Percentiles rank a stretch among this genome's conserved stretches.
Conservation (phyloP, 2,888 invertebrate species). For the Platypus cylindrus region DNA sequence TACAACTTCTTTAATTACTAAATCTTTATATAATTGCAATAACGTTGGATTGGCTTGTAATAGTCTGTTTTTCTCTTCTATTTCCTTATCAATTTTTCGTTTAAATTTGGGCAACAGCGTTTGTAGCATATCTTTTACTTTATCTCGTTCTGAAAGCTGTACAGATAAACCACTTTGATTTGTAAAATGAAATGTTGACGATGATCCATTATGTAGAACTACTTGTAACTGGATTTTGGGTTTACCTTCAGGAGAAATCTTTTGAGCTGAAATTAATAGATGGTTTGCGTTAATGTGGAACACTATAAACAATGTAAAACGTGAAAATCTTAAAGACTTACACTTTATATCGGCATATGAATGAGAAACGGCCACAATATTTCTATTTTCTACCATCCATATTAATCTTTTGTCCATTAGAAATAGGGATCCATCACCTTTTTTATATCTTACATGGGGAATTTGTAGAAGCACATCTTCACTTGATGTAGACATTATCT, state of each 20-base stretch:
- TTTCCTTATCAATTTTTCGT: conserved; percentile 51
- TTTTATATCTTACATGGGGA: conserved; percentile 85
- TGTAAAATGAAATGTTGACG: conserved; percentile 95
- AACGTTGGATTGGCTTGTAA: conserved; percentile 81
- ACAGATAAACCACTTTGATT: conserved; percentile 71
- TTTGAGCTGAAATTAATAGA: conserved; percentile 47
- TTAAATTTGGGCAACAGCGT: conserved; percentile 88
- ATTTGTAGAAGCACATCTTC: conserved; percentile 93
- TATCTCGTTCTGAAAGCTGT: conserved; percentile 82
- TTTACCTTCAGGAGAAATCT: conserved; percentile 94
- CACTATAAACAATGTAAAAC: background rate
- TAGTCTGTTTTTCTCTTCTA: conserved; percentile 49
- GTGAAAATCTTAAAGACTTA: conserved; percentile 37
- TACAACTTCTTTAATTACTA: conserved; percentile 92
- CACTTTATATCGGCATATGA: conserved; percentile 93
- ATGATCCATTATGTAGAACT: conserved; percentile 83
- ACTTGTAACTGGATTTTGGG: conserved; percentile 97
- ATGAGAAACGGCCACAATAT: conserved; percentile 86
- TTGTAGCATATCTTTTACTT: conserved; percentile 84
- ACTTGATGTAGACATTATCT: conserved; percentile 69
- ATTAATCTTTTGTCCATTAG: conserved; percentile 92
- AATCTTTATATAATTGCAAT: conserved; percentile 88
- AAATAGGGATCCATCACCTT: conserved; percentile 90
- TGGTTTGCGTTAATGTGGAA: background rate
- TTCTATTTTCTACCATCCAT: conserved; percentile 90